These are phyloP conservation scores for Hymenopus coronatus DNA, from an alignment of 2,888 invertebrate species.

Conservation along the genomic window DNA sequence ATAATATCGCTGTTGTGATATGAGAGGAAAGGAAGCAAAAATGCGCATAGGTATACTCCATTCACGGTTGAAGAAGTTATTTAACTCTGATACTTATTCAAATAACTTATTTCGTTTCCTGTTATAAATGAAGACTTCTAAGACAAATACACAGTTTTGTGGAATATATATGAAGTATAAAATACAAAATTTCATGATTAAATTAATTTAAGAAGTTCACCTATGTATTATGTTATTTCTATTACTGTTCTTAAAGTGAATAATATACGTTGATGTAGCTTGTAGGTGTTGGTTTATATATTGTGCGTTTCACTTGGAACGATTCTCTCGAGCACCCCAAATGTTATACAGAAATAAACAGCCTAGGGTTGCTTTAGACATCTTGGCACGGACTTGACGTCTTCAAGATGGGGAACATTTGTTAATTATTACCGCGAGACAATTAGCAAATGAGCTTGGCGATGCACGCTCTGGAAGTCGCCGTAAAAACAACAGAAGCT, in stretches of 20 bases:
- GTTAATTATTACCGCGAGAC: neutral
- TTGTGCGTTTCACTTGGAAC: neutral
- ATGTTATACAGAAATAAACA: neutral
- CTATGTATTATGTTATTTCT: no score
- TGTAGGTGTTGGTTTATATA: neutral
- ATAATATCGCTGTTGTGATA: no score
- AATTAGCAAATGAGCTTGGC: conserved; percentile 28
- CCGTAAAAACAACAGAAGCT: neutral
- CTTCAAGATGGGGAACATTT: neutral
- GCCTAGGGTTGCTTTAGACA: neutral
- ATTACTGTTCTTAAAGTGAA: neutral
- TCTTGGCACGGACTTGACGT: neutral
- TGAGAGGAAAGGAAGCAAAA: no score
- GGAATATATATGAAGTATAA: no score
- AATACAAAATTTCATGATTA: no score
- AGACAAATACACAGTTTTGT: no score
- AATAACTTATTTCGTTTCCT: no score
- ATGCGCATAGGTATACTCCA: no score
- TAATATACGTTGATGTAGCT: neutral
- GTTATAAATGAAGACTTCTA: no score
- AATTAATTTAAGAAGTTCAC: no score
- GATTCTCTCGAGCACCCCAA: neutral
- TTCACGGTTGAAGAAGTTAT: no score
- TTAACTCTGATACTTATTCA: no score
- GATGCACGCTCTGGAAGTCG: neutral